These are phyloP conservation scores for Neotragus pygmaeus DNA, from an alignment of 2,113 vertebrate genomes.

Conservation along the genomic window DNA sequence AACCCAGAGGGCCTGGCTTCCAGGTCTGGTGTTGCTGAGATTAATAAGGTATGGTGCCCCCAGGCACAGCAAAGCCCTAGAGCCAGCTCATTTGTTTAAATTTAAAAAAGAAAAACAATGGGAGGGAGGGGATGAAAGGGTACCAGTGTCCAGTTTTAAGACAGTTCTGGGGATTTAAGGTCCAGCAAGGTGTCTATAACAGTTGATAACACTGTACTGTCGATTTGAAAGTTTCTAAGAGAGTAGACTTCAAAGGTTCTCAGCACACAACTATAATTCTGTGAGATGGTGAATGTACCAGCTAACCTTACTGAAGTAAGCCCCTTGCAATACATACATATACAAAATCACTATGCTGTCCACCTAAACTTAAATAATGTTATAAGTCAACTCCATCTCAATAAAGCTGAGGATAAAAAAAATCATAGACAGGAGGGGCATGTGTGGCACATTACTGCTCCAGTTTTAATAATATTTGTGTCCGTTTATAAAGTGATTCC, in stretches of 20 bases:
- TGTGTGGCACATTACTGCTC: neutral
- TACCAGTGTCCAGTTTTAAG: neutral
- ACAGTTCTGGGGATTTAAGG: neutral
- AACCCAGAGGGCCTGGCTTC: neutral
- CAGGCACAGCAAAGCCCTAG: neutral
- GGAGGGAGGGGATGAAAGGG: neutral
- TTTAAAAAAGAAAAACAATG: neutral
- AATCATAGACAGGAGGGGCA: neutral
- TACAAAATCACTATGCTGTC: neutral
- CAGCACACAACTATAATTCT: neutral
- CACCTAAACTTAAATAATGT: neutral
- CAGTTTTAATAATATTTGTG: neutral
- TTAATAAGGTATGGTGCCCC: neutral
- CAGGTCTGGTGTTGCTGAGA: neutral
- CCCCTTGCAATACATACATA: neutral
- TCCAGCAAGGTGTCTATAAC: neutral
- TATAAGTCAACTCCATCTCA: neutral
- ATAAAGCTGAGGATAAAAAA: neutral
- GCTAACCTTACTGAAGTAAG: neutral
- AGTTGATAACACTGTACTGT: neutral
- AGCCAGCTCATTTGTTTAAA: neutral
- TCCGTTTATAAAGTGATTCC: neutral
- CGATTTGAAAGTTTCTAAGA: neutral
- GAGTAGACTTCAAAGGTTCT: neutral
- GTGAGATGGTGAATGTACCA: neutral